These are phyloP conservation scores for Dioctria rufipes DNA, from an alignment of 2,888 invertebrate genomes.

Conservation along the genomic window DNA sequence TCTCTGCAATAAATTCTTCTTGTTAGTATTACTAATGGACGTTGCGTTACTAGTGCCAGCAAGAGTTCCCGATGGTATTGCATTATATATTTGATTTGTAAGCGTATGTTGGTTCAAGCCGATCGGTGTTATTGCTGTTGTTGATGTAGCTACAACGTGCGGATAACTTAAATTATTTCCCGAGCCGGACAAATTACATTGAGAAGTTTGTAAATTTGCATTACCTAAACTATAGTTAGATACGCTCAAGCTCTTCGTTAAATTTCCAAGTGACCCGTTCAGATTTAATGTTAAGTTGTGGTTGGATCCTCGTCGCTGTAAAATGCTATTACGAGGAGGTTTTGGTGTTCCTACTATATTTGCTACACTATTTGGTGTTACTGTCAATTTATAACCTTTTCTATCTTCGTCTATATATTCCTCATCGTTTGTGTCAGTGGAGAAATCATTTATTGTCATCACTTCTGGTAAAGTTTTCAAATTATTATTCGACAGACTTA, in stretches of 20 bases:
- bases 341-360: slow-evolving; percentile 54
- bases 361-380: slow-evolving; percentile 60
- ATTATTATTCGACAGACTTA: slow-evolving; percentile 80
- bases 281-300: slow-evolving; percentile 76
- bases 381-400: slow-evolving; percentile 56
- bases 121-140: slow-evolving; percentile 10
- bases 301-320: slow-evolving; percentile 76
- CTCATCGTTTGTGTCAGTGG: background rate
- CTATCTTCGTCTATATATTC: slow-evolving; percentile 32
- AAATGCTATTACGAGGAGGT: slow-evolving; percentile 68
- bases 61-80: background rate
- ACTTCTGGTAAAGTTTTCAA: slow-evolving; percentile 82
- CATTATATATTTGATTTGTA: slow-evolving; percentile 9
- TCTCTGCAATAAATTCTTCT: slow-evolving; percentile 82
- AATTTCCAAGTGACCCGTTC: slow-evolving; percentile 73
- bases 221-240: slow-evolving; percentile 69
- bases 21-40: slow-evolving; percentile 59
- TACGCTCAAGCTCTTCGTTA: slow-evolving; percentile 72
- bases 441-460: slow-evolving; percentile 78
- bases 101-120: slow-evolving; percentile 40
- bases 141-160: background rate
- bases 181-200: slow-evolving; percentile 68
- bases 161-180: slow-evolving; percentile 59
- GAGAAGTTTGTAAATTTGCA: slow-evolving; percentile 65
- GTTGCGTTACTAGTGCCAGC: background rate